Evolutionary conservation across 2,797 vertebrate species (phyloP).

Genomic region (Liasis olivaceus): DNA sequence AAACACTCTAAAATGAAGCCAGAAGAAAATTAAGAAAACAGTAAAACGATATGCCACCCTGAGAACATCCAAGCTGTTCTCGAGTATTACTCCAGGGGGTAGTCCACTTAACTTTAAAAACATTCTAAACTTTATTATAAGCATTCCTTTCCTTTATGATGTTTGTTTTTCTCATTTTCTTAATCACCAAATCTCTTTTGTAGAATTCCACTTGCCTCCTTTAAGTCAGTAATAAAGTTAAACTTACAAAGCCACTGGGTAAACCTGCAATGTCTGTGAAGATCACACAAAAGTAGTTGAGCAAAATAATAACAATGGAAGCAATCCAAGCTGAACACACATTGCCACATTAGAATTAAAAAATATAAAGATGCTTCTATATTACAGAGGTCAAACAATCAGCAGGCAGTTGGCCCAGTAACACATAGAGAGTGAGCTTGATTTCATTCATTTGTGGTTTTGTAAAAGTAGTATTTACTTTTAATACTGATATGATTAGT

Average conservation of each 20-base stretch:
- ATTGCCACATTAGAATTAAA: background rate
- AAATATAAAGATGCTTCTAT: background rate
- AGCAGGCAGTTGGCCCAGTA: background rate
- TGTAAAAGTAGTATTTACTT: too few relatives aligned
- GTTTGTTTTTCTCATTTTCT: background rate
- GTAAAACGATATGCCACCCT: background rate
- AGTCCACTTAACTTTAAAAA: background rate
- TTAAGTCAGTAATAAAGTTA: background rate
- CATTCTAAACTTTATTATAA: background rate
- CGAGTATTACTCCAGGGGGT: background rate
- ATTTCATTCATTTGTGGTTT: background rate
- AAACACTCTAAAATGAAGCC: background rate
- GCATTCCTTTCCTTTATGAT: background rate
- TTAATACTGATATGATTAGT: too few relatives aligned
- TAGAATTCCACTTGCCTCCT: background rate
- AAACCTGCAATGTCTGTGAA: background rate
- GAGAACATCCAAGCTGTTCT: background rate
- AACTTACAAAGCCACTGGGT: background rate
- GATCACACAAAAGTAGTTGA: background rate
- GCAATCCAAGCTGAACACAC: background rate
- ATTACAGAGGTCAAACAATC: background rate
- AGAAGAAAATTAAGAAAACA: background rate
- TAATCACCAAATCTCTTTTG: background rate
- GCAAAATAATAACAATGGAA: background rate
- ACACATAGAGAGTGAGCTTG: background rate